Base-by-base conservation (phyloP, 1,140 invertebrate genomes). In the Chelonus insularis region DNA sequence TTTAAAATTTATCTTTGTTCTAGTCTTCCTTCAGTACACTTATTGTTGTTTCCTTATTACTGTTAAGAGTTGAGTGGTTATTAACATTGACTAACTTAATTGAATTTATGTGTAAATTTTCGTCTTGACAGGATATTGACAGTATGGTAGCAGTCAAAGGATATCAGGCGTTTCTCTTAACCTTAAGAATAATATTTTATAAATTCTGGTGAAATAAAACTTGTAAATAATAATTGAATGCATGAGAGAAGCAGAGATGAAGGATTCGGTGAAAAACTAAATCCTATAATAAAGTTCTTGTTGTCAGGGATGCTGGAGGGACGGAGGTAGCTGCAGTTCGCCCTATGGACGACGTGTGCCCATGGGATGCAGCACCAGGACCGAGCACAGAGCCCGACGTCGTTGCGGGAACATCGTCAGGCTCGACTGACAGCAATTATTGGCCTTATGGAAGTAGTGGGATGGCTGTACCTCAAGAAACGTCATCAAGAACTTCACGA, bases 341-440 rank as follows among this genome's bases (percentile, higher is more conserved):
- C 62, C 84, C 80, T 67, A 83, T 81, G 67, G 84, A 87, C 76
- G 86, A 88, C 63, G 85, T 89, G 2, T 90, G 88, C 70, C 88
- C 88, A 9, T 90, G 88, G 88, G 88, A 90, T 65, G 68, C 78
- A 65, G 66, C 59, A 36, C 62, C 71, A 67, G 60, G 67, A 14
- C 63, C 72, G 69, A 71, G 65, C 70, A 71, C 47, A 39, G 67
- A 69, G 62, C 58, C 12, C 58, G 61, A 50, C 62, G 63, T 60
- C 63, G 47, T 60, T 58, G 63, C 58, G 11, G 43, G 36, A 55
- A 60, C 60, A n/a, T 62, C 64, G 11, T 66, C 55, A 23, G 57
- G 45, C 20, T 59, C 64, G 41, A 41, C 57, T 62, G 54, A 59
- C 57, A 16, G 58, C 36, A 51, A 54, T 59, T 55, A 55, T 16